Percentiles rank a stretch among this genome's conserved stretches.
Evolutionary conservation across 2,797 vertebrate genomes (phyloP).

Genomic region (Lepidocolaptes lacrymiger): DNA sequence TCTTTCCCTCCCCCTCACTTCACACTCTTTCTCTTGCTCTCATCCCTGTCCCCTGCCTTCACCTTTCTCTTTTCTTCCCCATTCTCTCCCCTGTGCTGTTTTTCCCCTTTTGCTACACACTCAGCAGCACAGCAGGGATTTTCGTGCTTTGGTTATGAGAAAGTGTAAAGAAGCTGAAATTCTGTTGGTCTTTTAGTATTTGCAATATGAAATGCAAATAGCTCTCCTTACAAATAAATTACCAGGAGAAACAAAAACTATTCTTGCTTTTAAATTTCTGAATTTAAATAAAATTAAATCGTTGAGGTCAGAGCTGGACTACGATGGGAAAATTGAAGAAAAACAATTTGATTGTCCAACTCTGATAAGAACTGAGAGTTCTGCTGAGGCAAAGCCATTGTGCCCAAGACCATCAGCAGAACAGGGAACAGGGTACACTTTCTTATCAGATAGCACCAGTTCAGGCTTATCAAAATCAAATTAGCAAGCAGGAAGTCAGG

Average conservation of each 20-base stretch:
- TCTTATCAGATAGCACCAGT: background rate
- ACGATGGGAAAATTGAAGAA: background rate
- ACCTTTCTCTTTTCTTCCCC: background rate
- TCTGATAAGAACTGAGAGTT: background rate
- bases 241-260: background rate
- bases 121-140: background rate
- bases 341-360: background rate
- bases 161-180: background rate
- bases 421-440: background rate
- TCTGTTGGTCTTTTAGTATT: background rate
- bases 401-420: background rate
- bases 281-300: background rate
- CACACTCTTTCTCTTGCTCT: background rate
- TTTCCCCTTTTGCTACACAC: background rate
- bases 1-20: background rate
- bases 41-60: background rate
- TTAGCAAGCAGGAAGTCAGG: background rate
- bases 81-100: background rate
- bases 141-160: background rate
- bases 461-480: constrained; percentile 18
- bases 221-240: background rate
- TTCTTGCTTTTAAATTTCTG: background rate
- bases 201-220: background rate
- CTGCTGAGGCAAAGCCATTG: background rate
- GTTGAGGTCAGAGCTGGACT: background rate